These are phyloP conservation scores for Rhinichthys klamathensis DNA, from an alignment of 2,113 vertebrate species.

Conservation along the genomic window DNA sequence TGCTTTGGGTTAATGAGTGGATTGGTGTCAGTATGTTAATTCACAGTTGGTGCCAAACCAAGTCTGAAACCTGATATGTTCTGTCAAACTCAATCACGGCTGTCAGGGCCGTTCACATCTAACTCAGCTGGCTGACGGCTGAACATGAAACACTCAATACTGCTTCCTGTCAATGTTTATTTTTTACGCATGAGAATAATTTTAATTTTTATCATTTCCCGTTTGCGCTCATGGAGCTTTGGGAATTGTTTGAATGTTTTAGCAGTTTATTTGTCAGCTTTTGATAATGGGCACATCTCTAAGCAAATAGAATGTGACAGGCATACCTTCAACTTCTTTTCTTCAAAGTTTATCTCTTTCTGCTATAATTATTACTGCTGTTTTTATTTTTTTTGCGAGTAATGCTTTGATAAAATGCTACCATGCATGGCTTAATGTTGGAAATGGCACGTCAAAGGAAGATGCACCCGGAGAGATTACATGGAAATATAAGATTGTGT, in stretches of 20 bases:
- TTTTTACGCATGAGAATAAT: conserved; percentile 50
- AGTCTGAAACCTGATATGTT: conserved; percentile 61
- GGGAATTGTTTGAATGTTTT: conserved; percentile 20
- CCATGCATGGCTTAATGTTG: conserved; percentile 30
- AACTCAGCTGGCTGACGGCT: conserved; percentile 44
- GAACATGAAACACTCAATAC: conserved; percentile 27
- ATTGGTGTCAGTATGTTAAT: conserved; percentile 32
- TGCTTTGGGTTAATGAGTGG: conserved; percentile 38
- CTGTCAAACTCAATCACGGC: conserved; percentile 63
- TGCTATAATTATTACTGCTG: conserved; percentile 63
- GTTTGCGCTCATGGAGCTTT: conserved; percentile 27
- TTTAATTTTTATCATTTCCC: conserved; percentile 36
- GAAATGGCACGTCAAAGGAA: conserved; percentile 45
- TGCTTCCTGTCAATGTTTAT: conserved; percentile 47
- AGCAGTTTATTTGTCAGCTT: conserved; percentile 49
- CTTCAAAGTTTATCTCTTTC: conserved; percentile 55
- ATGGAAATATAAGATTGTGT: conserved; percentile 56
- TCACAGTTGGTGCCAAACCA: conserved; percentile 42
- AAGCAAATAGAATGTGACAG: conserved; percentile 66
- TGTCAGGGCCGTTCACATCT: conserved; percentile 27
- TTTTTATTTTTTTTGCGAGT: conserved; percentile 29
- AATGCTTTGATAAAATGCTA: conserved; percentile 61
- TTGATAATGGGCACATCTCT: conserved; percentile 46
- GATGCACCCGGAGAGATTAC: conserved; percentile 48
- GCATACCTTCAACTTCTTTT: conserved; percentile 56